Evolutionary conservation across 2,113 vertebrate species (phyloP).

Genomic region (Atlantisia rogersi): DNA sequence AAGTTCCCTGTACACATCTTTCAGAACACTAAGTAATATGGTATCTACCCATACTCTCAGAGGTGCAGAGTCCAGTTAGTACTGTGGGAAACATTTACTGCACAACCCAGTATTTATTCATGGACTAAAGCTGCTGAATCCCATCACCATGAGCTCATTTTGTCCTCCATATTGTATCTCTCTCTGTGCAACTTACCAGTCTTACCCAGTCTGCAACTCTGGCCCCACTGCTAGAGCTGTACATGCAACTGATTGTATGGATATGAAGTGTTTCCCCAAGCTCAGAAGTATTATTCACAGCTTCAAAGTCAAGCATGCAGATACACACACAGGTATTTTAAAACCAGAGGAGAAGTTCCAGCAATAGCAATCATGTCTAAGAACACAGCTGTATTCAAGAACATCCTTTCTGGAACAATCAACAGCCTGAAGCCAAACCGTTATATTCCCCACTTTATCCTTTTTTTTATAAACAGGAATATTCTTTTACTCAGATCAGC

Average conservation of each 20-base stretch:
- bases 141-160: neutral
- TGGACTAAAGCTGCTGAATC: neutral
- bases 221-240: neutral
- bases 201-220: neutral
- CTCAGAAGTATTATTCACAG: neutral
- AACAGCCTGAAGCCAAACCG: neutral
- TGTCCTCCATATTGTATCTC: neutral
- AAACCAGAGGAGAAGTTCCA: neutral
- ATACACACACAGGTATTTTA: neutral
- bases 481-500: neutral
- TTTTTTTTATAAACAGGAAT: neutral
- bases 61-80: neutral
- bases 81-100: neutral
- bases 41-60: neutral
- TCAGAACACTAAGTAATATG: neutral
- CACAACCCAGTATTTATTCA: neutral
- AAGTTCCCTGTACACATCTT: neutral
- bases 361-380: neutral
- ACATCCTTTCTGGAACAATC: neutral
- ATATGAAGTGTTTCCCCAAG: neutral
- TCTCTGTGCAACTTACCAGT: neutral
- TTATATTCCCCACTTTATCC: neutral
- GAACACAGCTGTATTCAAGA: neutral
- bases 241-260: neutral
- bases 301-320: neutral